A percentile compares a stretch with the other conserved stretches of the same genome.
Evolutionary conservation across 2,888 invertebrate species (phyloP).

Genomic region (Clanis bilineata): DNA sequence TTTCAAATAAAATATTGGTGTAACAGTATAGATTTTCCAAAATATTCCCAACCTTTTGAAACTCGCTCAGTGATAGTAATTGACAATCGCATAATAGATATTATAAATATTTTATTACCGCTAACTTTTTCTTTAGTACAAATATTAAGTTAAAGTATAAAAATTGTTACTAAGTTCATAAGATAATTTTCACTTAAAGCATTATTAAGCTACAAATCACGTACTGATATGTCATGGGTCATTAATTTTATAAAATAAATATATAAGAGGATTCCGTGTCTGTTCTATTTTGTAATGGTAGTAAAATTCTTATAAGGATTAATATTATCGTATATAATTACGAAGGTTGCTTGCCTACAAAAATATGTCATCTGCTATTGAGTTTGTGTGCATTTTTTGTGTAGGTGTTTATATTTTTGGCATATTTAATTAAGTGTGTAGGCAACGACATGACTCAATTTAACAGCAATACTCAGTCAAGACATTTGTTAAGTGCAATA

Average conservation of each 20-base stretch:
- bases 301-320: not conserved
- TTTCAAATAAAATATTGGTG: not conserved
- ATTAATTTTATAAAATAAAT: constrained; percentile 2
- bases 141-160: constrained; percentile 68
- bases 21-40: constrained; percentile 22
- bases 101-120: constrained; percentile 56
- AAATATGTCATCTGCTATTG: not conserved
- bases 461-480: not conserved
- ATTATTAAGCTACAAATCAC: constrained; percentile 69
- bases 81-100: constrained; percentile 59
- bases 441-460: not conserved
- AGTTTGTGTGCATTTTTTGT: not conserved
- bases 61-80: constrained; percentile 66
- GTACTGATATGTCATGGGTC: constrained; percentile 21
- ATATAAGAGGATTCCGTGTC: not conserved
- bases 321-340: not conserved
- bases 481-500: not conserved
- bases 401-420: not conserved
- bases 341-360: not conserved
- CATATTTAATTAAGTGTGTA: not conserved
- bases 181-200: constrained; percentile 79
- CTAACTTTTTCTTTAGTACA: constrained; percentile 60
- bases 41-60: constrained; percentile 38
- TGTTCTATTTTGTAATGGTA: not conserved
- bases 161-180: constrained; percentile 74